phyloP scores from a whole-genome alignment of 2,113 vertebrate species.

The Cephalopterus ornatus region DNA sequence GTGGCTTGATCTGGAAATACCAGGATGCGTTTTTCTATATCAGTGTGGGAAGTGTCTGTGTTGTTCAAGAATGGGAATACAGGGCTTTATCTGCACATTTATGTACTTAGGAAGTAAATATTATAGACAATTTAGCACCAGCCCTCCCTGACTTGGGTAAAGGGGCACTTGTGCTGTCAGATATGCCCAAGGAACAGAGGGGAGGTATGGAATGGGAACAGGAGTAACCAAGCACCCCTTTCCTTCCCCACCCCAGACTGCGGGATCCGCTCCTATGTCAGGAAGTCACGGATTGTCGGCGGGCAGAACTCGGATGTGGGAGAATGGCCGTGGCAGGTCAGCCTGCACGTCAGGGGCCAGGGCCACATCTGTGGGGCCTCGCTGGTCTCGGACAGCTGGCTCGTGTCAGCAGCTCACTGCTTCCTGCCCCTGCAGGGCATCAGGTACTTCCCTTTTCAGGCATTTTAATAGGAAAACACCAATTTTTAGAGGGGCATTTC shows the following conservation, averaged over 20 bases:
- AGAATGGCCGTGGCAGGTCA: constrained; percentile 96
- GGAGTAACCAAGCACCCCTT: neutral
- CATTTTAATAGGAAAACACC: neutral
- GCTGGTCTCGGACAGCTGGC: constrained; percentile 80
- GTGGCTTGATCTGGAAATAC: neutral
- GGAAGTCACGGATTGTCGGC: constrained; percentile 85
- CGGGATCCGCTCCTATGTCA: constrained; percentile 74
- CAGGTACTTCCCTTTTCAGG: constrained; percentile 63
- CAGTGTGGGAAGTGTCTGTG: accelerated
- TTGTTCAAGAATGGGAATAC: accelerated
- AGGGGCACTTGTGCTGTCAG: neutral
- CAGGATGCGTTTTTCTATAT: neutral
- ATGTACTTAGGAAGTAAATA: neutral
- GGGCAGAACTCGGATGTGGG: constrained; percentile 80
- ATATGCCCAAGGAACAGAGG: too few species aligned
- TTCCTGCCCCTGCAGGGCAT: constrained; percentile 72
- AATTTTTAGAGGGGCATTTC: neutral
- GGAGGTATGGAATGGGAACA: accelerated
- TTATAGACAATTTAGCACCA: neutral
- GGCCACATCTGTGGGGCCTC: constrained; percentile 90
- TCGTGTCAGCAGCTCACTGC: constrained; percentile 92
- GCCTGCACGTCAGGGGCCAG: constrained; percentile 78
- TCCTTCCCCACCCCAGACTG: constrained; percentile 74
- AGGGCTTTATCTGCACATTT: neutral
- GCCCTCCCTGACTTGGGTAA: accelerated